Evolutionary conservation across 2,888 invertebrate species (phyloP).

Genomic region (Drosophila nigritarsus): DNA sequence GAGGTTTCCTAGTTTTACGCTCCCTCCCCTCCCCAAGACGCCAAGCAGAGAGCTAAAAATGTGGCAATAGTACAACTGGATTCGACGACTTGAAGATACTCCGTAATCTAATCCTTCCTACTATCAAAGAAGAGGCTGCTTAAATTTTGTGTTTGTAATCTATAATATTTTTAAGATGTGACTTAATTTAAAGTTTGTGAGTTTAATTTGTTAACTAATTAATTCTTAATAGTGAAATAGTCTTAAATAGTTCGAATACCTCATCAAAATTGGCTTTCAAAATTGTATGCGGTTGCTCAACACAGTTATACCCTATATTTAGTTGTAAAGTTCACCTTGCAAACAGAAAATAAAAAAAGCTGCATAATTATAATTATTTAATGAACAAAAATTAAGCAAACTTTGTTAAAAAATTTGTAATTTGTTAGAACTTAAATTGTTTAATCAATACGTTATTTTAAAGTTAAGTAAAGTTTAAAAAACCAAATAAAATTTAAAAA

Average conservation of each 20-base stretch:
- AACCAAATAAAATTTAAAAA: neutral
- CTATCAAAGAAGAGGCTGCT: neutral
- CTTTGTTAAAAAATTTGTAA: neutral
- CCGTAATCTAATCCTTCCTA: neutral
- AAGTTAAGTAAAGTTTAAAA: neutral
- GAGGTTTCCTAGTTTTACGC: slow-evolving; percentile 34
- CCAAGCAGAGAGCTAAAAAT: slow-evolving; percentile 22
- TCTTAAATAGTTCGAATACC: neutral
- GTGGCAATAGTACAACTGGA: slow-evolving; percentile 4
- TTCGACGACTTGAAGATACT: neutral
- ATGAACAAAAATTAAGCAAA: slow-evolving; percentile 15
- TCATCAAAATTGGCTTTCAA: neutral
- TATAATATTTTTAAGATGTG: neutral
- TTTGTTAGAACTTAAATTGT: slow-evolving; percentile 2
- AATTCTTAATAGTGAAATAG: neutral
- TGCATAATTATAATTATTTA: slow-evolving; percentile 16
- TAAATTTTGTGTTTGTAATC: neutral
- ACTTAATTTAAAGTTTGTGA: neutral
- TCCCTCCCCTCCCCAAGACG: slow-evolving; percentile 14
- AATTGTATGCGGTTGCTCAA: neutral
- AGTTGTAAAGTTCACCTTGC: slow-evolving; percentile 18
- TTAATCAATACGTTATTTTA: neutral
- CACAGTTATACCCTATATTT: neutral
- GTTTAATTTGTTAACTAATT: neutral
- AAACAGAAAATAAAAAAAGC: neutral